phyloP scores from a whole-genome alignment of 2,797 vertebrate genomes.

The Galago senegalensis region DNA sequence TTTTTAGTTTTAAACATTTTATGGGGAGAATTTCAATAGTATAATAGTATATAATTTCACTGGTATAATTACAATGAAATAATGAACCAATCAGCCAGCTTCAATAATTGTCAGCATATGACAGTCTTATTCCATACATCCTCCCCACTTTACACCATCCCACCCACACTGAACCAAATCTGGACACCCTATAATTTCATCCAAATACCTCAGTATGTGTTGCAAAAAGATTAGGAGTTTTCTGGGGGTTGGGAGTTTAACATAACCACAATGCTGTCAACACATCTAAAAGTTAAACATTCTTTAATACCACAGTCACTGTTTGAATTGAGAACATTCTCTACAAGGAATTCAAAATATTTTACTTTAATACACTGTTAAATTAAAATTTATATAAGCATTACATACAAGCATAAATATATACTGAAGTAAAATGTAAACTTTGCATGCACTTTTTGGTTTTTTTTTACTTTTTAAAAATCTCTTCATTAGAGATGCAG shows the following conservation, averaged over 20 bases:
- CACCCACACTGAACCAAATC: neutral
- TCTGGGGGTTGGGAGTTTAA: neutral
- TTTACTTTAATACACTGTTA: slow-evolving; percentile 3
- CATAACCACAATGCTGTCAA: neutral
- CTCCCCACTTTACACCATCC: neutral
- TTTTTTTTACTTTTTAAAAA: slow-evolving; percentile 9
- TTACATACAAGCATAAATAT: neutral
- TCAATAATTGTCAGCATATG: neutral
- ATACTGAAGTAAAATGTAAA: neutral
- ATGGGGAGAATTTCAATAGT: neutral
- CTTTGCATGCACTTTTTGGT: neutral
- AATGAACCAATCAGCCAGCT: neutral
- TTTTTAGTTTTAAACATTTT: neutral
- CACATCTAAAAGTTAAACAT: neutral
- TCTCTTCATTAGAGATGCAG: neutral
- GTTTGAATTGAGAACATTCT: neutral
- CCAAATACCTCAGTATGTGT: neutral
- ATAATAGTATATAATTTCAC: neutral
- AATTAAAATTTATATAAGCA: neutral
- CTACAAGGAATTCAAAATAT: neutral
- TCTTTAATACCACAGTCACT: neutral
- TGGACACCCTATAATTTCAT: neutral
- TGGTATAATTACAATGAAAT: neutral
- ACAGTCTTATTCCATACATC: neutral
- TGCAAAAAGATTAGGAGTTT: neutral